A percentile compares a stretch with the other conserved stretches of the same genome.
phyloP scores from a whole-genome alignment of 2,888 invertebrate genomes.

The Poecilobothrus nobilitatus region DNA sequence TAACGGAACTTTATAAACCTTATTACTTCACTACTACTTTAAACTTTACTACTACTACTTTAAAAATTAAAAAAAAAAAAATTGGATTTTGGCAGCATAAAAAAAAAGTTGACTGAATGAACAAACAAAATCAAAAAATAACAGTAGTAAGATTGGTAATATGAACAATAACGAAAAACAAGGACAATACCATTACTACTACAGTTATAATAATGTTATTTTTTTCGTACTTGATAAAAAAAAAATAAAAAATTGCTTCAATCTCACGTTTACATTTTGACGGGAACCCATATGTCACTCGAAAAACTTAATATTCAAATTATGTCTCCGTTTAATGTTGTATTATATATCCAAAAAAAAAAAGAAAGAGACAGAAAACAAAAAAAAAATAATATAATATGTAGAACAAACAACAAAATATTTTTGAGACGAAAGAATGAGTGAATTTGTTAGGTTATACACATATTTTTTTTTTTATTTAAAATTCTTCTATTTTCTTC shows the following conservation, averaged over 20 bases:
- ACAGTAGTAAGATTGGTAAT: neutral
- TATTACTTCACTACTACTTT: too few relatives aligned
- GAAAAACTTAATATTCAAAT: conserved; percentile 25
- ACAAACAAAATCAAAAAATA: neutral
- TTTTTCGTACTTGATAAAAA: neutral
- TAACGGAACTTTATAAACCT: too few relatives aligned
- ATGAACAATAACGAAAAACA: neutral
- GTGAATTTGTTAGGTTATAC: too few relatives aligned
- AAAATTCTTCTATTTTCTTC: neutral
- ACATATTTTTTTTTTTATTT: neutral
- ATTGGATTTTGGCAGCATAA: too few relatives aligned
- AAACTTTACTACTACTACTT: too few relatives aligned
- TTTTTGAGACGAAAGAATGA: too few relatives aligned
- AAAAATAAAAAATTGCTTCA: neutral
- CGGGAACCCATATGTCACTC: conserved; percentile 21
- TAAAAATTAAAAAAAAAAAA: too few relatives aligned
- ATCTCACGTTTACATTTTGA: conserved; percentile 7
- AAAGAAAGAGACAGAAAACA: neutral
- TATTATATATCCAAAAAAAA: neutral
- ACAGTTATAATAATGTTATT: too few relatives aligned
- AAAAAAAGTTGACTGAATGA: neutral
- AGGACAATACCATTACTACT: too few relatives aligned
- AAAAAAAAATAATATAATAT: too few relatives aligned
- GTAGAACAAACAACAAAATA: too few relatives aligned
- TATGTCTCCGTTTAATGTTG: conserved; percentile 20